phyloP scores from a whole-genome alignment of 2,113 vertebrate species.

The Sinocyclocheilus maitianheensis region DNA sequence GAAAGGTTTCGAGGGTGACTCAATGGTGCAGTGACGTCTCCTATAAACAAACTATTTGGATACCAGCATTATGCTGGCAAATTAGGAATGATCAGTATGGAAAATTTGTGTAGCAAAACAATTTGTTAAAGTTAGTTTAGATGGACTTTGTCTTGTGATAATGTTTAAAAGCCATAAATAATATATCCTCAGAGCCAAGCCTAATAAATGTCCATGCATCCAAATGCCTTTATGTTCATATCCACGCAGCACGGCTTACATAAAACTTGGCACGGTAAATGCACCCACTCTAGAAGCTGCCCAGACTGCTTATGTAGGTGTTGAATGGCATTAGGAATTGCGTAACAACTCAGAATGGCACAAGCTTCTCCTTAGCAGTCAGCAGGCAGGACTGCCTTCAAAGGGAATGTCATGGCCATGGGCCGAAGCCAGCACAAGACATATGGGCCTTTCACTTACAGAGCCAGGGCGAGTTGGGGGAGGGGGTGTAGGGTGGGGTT shows the following conservation, averaged over 20 bases:
- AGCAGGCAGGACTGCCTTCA: constrained; percentile 50
- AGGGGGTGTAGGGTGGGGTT: constrained; percentile 28
- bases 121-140: not conserved
- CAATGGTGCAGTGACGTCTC: constrained; percentile 38
- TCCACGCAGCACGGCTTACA: constrained; percentile 59
- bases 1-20: not conserved
- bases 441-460: constrained; percentile 43
- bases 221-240: not conserved
- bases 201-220: constrained; percentile 1
- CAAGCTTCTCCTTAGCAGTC: constrained; percentile 49
- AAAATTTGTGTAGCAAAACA: not conserved
- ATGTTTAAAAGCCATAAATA: not conserved
- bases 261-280: constrained; percentile 67
- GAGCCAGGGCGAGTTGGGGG: not conserved
- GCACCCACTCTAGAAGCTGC: constrained; percentile 65
- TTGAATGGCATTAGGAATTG: constrained; percentile 60
- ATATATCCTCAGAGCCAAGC: not conserved
- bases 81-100: not conserved
- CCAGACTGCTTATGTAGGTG: constrained; percentile 63
- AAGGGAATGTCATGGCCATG: constrained; percentile 51
- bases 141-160: not conserved
- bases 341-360: constrained; percentile 60
- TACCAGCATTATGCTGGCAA: not conserved
- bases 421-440: constrained; percentile 41
- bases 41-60: constrained; percentile 43